These are phyloP conservation scores for Drosophila lacicola DNA, from an alignment of 2,888 invertebrate species.

Conservation along the genomic window DNA sequence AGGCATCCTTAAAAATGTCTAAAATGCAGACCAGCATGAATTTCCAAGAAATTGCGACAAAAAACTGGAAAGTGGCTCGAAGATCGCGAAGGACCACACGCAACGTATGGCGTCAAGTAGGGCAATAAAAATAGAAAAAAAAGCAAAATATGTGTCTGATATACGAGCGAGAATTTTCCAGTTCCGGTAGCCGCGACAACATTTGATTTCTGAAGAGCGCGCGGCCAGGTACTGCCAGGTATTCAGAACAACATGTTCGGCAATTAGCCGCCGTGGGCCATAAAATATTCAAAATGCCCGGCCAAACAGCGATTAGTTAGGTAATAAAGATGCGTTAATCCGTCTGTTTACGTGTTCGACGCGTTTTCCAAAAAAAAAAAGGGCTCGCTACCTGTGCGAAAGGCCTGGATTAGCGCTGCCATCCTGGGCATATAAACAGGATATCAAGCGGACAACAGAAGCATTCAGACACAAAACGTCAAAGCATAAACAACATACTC, in stretches of 20 bases:
- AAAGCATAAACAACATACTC: slow-evolving; percentile 42
- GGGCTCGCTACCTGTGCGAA: slow-evolving; percentile 27
- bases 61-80: slow-evolving; percentile 11
- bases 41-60: slow-evolving; percentile 49
- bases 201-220: slow-evolving; percentile 22
- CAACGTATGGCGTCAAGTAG: slow-evolving; percentile 57
- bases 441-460: slow-evolving; percentile 35
- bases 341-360: slow-evolving; percentile 46
- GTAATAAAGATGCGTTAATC: slow-evolving; percentile 64
- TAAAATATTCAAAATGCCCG: slow-evolving; percentile 40
- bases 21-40: slow-evolving; percentile 1
- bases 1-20: not conserved
- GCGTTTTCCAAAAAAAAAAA: slow-evolving; percentile 10
- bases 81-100: slow-evolving; percentile 44
- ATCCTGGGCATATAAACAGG: slow-evolving; percentile 61
- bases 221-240: slow-evolving; percentile 17
- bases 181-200: slow-evolving; percentile 61
- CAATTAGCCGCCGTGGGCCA: slow-evolving; percentile 56
- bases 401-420: slow-evolving; percentile 1
- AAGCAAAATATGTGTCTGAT: not conserved
- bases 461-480: slow-evolving; percentile 57
- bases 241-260: slow-evolving; percentile 1
- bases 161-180: slow-evolving; percentile 42
- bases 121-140: slow-evolving; percentile 52
- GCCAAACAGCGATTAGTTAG: slow-evolving; percentile 43